Evolutionary conservation across 2,113 vertebrate species (phyloP).

Genomic region (Xenopus laevis): DNA sequence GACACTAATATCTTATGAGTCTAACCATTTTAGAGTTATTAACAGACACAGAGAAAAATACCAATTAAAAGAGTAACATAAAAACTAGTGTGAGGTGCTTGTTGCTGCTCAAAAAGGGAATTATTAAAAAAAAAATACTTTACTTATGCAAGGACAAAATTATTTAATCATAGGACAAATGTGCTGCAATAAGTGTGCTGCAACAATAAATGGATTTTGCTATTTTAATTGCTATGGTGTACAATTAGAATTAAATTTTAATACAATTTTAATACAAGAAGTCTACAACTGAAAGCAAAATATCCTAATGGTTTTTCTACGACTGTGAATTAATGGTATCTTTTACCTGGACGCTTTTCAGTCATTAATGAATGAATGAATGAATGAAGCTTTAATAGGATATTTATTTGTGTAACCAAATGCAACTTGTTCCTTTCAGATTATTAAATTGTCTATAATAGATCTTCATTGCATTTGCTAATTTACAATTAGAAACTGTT

Average conservation of each 20-base stretch:
- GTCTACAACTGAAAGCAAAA: background rate
- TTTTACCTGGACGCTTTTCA: background rate
- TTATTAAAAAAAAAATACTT: too few species aligned
- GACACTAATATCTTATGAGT: too few species aligned
- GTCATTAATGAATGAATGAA: slow-evolving; percentile 5
- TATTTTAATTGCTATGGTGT: background rate
- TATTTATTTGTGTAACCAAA: slow-evolving; percentile 6
- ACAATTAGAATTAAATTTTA: background rate
- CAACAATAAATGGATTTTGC: too few species aligned
- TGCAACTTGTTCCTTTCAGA: slow-evolving; percentile 3
- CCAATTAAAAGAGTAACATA: too few species aligned
- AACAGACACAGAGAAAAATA: too few species aligned
- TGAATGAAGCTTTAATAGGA: background rate
- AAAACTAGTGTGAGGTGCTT: too few species aligned
- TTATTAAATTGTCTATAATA: slow-evolving; percentile 16
- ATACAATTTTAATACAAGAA: background rate
- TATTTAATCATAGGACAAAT: too few species aligned
- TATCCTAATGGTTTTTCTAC: background rate
- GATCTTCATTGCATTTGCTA: slow-evolving; percentile 17
- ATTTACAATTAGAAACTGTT: slow-evolving; percentile 13
- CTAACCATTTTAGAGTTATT: too few species aligned
- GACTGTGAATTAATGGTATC: slow-evolving; percentile 2
- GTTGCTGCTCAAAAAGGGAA: too few species aligned
- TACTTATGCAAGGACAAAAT: too few species aligned
- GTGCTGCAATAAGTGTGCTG: too few species aligned